A percentile compares a stretch with the other conserved stretches of the same genome.
Conservation (phyloP, 2,113 vertebrate species). For the Narcine bancroftii region DNA sequence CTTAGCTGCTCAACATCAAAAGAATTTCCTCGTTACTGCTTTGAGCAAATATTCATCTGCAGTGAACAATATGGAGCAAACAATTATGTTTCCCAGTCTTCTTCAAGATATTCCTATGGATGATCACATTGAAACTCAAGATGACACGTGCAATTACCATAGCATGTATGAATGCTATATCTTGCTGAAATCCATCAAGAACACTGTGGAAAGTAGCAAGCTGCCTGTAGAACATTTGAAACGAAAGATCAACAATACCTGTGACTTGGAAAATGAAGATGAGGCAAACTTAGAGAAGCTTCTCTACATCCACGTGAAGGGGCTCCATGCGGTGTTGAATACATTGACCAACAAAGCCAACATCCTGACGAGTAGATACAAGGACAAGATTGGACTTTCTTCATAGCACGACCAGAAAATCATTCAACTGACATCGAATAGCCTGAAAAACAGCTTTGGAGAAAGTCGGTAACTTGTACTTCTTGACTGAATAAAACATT, state of each 20-base stretch:
- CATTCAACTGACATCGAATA: background rate
- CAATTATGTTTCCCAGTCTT: slow-evolving; percentile 79
- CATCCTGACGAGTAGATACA: slow-evolving; percentile 67
- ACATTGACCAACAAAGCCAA: slow-evolving; percentile 66
- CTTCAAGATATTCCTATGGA: slow-evolving; percentile 63
- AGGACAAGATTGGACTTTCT: slow-evolving; percentile 65
- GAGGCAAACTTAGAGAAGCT: slow-evolving; percentile 55
- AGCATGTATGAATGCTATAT: slow-evolving; percentile 68
- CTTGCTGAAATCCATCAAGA: slow-evolving; percentile 69
- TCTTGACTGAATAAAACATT: background rate
- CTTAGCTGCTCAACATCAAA: slow-evolving; percentile 41
- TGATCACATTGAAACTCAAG: slow-evolving; percentile 36
- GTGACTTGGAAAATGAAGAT: slow-evolving; percentile 35
- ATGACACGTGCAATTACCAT: rapidly evolving
- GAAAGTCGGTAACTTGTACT: background rate
- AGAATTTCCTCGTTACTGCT: slow-evolving; percentile 48
- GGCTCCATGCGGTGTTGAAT: slow-evolving; percentile 67
- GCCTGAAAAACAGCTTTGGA: background rate
- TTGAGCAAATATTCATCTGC: slow-evolving; percentile 64
- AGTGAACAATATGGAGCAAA: slow-evolving; percentile 75
- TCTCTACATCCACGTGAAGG: slow-evolving; percentile 68
- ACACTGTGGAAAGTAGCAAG: slow-evolving; percentile 63
- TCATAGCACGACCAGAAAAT: slow-evolving; percentile 39
- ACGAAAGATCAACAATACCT: background rate
- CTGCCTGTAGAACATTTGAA: slow-evolving; percentile 46